Evolutionary conservation across 2,888 invertebrate genomes (phyloP).

Genomic region (Hyppa rectilinea): DNA sequence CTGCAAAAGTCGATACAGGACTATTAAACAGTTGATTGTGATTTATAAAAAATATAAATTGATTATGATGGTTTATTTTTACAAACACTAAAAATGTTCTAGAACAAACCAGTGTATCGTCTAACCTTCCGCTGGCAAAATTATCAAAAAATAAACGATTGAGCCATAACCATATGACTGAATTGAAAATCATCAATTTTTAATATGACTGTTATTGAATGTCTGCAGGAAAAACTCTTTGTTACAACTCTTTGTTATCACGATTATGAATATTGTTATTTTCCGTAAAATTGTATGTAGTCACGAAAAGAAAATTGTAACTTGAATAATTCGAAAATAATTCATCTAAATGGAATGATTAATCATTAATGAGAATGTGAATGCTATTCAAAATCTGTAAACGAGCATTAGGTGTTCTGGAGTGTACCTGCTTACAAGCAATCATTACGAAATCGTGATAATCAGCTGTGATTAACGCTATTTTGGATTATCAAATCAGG

Average conservation of each 20-base stretch:
- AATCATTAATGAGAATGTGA: slow-evolving; percentile 50
- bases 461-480: slow-evolving; percentile 56
- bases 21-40: slow-evolving; percentile 34
- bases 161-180: not conserved
- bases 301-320: slow-evolving; percentile 32
- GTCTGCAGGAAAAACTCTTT: slow-evolving; percentile 20
- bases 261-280: slow-evolving; percentile 33
- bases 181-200: slow-evolving; percentile 27
- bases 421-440: slow-evolving; percentile 46
- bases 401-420: slow-evolving; percentile 42
- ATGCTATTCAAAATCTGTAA: slow-evolving; percentile 37
- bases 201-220: slow-evolving; percentile 22
- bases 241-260: slow-evolving; percentile 18
- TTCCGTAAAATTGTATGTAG: slow-evolving; percentile 42
- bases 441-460: slow-evolving; percentile 49
- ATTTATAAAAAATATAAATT: slow-evolving; percentile 27
- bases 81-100: not conserved
- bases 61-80: slow-evolving; percentile 6
- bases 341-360: slow-evolving; percentile 25
- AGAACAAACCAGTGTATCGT: not conserved
- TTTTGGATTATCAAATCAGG: slow-evolving; percentile 35
- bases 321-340: slow-evolving; percentile 16
- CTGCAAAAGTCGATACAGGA: slow-evolving; percentile 30
- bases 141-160: not conserved
- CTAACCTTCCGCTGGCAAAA: not conserved